Conservation (phyloP, 2,888 invertebrate genomes). For the Peribatodes rhomboidaria region DNA sequence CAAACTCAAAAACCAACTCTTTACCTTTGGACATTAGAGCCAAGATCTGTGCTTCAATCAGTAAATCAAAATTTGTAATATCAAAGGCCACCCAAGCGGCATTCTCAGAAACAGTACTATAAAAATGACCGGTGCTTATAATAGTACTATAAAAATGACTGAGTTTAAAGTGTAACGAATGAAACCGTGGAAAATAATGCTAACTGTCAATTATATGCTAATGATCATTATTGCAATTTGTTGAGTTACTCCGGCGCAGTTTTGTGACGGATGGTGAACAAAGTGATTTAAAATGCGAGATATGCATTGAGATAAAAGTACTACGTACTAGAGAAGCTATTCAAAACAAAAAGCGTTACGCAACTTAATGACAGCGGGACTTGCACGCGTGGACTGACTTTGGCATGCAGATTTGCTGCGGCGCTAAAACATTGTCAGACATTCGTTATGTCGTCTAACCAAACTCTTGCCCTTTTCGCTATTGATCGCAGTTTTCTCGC, state of each 20-base stretch:
- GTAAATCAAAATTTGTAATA: constrained; percentile 18
- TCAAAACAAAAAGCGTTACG: no score
- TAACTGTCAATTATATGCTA: constrained; percentile 56
- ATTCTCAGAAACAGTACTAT: constrained; percentile 67
- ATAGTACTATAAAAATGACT: constrained; percentile 66
- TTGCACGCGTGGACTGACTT: no score
- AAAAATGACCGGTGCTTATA: constrained; percentile 64
- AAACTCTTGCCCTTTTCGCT: no score
- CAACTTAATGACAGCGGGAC: no score
- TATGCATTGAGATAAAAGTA: no score
- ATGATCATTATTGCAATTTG: constrained; percentile 38
- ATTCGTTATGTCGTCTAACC: no score
- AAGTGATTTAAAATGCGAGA: not conserved
- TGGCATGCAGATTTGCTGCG: no score
- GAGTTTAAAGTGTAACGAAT: constrained; percentile 48
- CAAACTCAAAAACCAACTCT: constrained; percentile 45
- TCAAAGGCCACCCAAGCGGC: constrained; percentile 71
- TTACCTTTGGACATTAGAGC: constrained; percentile 1
- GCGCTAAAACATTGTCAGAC: no score
- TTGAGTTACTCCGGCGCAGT: not conserved
- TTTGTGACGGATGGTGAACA: not conserved
- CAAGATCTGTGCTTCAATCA: not conserved
- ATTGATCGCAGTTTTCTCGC: no score
- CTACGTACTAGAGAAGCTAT: no score
- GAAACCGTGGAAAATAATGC: constrained; percentile 44